Evolutionary conservation across 2,888 invertebrate species (phyloP).

Genomic region (Meghimatium bilineatum): DNA sequence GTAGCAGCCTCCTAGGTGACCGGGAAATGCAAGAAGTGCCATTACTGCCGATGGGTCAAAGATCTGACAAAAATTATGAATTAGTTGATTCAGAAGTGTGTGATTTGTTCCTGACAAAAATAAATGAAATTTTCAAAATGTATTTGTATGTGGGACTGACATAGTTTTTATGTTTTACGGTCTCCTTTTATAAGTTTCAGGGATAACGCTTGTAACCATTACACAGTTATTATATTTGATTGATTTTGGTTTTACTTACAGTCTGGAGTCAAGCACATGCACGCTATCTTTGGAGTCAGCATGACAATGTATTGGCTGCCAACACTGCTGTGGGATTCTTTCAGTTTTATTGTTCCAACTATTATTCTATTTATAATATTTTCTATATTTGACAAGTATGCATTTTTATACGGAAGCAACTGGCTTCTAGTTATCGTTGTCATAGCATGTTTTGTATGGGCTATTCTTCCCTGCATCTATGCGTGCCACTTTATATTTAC

Average conservation of each 20-base stretch:
- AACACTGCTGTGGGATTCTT: conserved; percentile 83
- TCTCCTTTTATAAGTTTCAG: too few relatives aligned
- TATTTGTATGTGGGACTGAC: too few relatives aligned
- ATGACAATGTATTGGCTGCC: conserved; percentile 83
- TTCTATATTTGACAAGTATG: conserved; percentile 83
- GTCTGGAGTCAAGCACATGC: conserved; percentile 69
- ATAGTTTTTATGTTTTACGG: too few relatives aligned
- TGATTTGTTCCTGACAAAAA: too few relatives aligned
- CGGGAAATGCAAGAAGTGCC: too few relatives aligned
- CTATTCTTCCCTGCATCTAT: conserved; percentile 84
- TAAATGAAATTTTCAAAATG: too few relatives aligned
- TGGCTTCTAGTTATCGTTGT: conserved; percentile 80
- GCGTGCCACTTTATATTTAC: conserved; percentile 83
- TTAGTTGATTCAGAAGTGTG: too few relatives aligned
- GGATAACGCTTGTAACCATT: too few relatives aligned
- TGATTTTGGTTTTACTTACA: conserved; percentile 16
- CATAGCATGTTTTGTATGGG: conserved; percentile 83
- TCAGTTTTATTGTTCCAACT: conserved; percentile 82
- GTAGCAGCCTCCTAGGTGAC: too few relatives aligned
- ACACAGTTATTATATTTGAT: too few relatives aligned
- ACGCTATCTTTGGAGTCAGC: conserved; percentile 72
- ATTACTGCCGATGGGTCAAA: too few relatives aligned
- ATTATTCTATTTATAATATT: conserved; percentile 82
- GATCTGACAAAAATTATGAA: too few relatives aligned
- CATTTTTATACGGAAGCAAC: conserved; percentile 78